Base-by-base conservation (phyloP, 2,888 invertebrate genomes). In the Synergus japonicus region DNA sequence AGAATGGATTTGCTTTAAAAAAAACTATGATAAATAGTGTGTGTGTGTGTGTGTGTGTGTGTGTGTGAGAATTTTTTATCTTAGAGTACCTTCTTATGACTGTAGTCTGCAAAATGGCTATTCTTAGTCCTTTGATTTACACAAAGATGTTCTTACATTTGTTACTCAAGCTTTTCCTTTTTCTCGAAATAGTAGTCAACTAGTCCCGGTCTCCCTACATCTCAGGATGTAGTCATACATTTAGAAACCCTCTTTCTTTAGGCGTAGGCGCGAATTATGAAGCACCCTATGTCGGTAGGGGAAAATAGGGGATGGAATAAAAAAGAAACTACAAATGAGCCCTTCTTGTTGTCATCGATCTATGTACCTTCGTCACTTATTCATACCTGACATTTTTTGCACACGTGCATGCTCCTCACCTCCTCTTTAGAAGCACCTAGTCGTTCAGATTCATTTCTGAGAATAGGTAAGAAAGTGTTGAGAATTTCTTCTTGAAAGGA, bases 151-250 rank as follows among this genome's bases (percentile, higher is more conserved):
- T 69, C 18, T 46, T 43, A 49, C 15, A 69, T 69, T 49, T 69
- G 46, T 49, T 49, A 29, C 29, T 29, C 29, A 29, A 29, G 29
- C 3, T 29, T 3, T 67, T 18, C 44, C 7, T 44, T 18, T 41
- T 43, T 4, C 18, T 22, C 15, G 2, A 15, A 22, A 5, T 46
- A 69, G 67, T 69, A 49, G 67, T 69, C 29, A 29, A 29, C 29
- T 29, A 29, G 29, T 3, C 29, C 29, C 3, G 3, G 29, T 29
- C 29, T 29, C 29, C 29, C 29, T 29, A 69, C 29, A 69, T 69
- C 46, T 69, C 67, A 49, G 29, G 46, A 49, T 69, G 46, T 69
- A 46, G 67, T 49, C 67, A 69, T 69, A 46, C 46, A 69, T 69
- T 69, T 12, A 29, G n/a, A 46, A 46, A 46, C 67, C 67, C 67